These are phyloP conservation scores for Chironomus tentans DNA, from an alignment of 2,888 invertebrate species.

Conservation along the genomic window DNA sequence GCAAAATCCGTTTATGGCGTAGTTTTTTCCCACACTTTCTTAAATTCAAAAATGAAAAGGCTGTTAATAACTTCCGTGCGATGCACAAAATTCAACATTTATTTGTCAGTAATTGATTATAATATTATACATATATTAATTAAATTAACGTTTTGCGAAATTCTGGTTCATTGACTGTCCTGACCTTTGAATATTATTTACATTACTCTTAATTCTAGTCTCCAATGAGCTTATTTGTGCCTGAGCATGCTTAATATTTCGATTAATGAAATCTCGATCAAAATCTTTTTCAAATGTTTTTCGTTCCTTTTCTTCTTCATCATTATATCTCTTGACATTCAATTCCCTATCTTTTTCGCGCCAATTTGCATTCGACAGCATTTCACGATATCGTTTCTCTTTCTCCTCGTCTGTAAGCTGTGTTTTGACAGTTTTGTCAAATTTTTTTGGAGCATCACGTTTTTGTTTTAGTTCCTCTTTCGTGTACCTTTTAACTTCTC, in stretches of 20 bases:
- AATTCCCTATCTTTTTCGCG: constrained; percentile 56
- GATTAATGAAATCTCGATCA: constrained; percentile 46
- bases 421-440: background rate
- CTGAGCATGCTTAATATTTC: constrained; percentile 41
- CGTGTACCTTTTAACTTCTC: constrained; percentile 9
- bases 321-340: constrained; percentile 54
- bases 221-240: constrained; percentile 64
- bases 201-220: constrained; percentile 75
- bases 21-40: too few relatives aligned
- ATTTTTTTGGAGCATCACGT: background rate
- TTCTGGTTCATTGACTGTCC: constrained; percentile 70
- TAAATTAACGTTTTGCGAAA: constrained; percentile 49
- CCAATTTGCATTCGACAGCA: constrained; percentile 72
- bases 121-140: background rate
- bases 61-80: too few relatives aligned
- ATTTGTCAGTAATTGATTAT: too few relatives aligned
- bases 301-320: constrained; percentile 44
- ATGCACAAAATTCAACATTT: too few relatives aligned
- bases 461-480: constrained; percentile 5
- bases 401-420: background rate
- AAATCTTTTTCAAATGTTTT: constrained; percentile 42
- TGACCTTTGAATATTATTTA: constrained; percentile 81
- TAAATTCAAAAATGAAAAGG: too few relatives aligned
- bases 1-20: too few relatives aligned
- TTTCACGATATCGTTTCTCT: constrained; percentile 51